These are phyloP conservation scores for Ctenicera cuprea DNA, from an alignment of 2,888 invertebrate species.

Conservation along the genomic window DNA sequence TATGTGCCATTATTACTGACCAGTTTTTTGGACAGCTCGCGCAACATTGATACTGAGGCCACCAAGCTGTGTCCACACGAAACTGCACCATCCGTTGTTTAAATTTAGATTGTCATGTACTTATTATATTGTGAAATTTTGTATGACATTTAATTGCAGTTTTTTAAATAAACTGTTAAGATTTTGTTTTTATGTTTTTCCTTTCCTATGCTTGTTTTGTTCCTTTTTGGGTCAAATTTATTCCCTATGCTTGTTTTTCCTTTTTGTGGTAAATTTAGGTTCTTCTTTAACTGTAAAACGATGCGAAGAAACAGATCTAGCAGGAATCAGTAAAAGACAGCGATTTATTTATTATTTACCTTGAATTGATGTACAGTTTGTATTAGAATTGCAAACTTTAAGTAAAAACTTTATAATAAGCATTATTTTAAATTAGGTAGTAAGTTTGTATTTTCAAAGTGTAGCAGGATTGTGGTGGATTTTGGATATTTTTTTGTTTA, in stretches of 20 bases:
- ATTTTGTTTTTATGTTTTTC: constrained; percentile 32
- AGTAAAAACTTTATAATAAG: too few species aligned
- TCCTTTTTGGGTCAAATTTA: background rate
- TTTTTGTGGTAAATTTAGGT: too few species aligned
- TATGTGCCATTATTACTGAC: constrained; percentile 51
- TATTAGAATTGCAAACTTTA: background rate
- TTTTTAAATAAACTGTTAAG: constrained; percentile 62
- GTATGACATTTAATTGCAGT: constrained; percentile 62
- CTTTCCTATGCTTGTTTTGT: background rate
- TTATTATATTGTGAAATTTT: constrained; percentile 60
- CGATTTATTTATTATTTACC: background rate
- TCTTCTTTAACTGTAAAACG: background rate
- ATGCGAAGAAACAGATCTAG: background rate
- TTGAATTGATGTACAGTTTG: background rate
- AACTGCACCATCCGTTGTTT: constrained; percentile 58
- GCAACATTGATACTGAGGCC: constrained; percentile 65
- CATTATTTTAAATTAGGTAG: too few species aligned
- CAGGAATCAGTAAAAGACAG: background rate
- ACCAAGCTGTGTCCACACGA: constrained; percentile 66
- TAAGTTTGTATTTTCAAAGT: too few species aligned
- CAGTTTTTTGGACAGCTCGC: constrained; percentile 66
- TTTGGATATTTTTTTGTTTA: too few species aligned
- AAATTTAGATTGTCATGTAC: constrained; percentile 51
- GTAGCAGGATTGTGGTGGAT: too few species aligned
- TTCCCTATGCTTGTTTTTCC: background rate